Evolutionary conservation across 2,113 vertebrate genomes (phyloP).

Genomic region (Atlantisia rogersi): DNA sequence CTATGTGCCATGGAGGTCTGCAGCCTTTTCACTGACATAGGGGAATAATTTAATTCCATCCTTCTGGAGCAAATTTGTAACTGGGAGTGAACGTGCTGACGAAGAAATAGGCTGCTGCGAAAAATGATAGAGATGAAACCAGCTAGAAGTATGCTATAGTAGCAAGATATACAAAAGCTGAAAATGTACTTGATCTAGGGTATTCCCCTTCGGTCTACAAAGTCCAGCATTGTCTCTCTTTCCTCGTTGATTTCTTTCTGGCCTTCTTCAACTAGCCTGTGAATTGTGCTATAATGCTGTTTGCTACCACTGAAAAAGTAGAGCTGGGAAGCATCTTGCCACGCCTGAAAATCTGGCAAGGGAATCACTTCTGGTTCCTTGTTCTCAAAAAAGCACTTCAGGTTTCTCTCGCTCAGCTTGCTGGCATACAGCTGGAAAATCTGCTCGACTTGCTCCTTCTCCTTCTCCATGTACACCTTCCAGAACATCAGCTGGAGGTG

Average conservation of each 20-base stretch:
- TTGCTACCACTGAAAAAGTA: slow-evolving; percentile 74
- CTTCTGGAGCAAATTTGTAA: not conserved
- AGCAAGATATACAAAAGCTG: not conserved
- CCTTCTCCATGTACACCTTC: slow-evolving; percentile 79
- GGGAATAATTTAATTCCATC: not conserved
- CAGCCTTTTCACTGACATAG: not conserved
- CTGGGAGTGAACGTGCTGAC: not conserved
- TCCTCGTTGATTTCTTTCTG: slow-evolving; percentile 69
- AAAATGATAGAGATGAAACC: not conserved
- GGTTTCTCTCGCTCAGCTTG: slow-evolving; percentile 83
- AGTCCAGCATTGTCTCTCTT: slow-evolving; percentile 73
- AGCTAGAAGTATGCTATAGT: not conserved
- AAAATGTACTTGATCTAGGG: slow-evolving; percentile 1
- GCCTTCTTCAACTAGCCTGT: slow-evolving; percentile 79
- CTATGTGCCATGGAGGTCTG: not conserved
- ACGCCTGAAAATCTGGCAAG: slow-evolving; percentile 79
- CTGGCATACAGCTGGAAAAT: slow-evolving; percentile 78
- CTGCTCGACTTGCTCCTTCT: slow-evolving; percentile 81
- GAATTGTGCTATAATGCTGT: slow-evolving; percentile 85
- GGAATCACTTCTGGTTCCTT: slow-evolving; percentile 69
- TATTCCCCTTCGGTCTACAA: slow-evolving; percentile 57
- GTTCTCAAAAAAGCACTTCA: slow-evolving; percentile 86
- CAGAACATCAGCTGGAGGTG: slow-evolving; percentile 89
- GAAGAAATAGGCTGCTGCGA: not conserved
- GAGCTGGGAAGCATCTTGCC: slow-evolving; percentile 85